A percentile compares a stretch with the other conserved stretches of the same genome.
Conservation (phyloP, 2,113 vertebrate species). For the Sphaerodactylus townsendi region DNA sequence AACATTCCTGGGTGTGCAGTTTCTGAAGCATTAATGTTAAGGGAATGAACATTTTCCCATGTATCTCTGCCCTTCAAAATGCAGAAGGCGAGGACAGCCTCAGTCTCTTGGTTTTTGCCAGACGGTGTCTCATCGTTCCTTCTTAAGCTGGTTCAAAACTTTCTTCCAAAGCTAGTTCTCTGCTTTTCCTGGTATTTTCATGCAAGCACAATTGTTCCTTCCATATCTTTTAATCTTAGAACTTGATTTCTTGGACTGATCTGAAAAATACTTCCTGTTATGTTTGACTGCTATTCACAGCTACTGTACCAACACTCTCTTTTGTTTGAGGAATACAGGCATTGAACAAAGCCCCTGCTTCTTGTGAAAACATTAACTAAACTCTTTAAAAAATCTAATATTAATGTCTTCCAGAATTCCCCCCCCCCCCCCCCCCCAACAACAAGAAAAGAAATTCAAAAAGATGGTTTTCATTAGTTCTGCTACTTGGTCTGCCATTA, state of each 20-base stretch:
- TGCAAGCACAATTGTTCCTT: background rate
- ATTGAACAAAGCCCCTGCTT: background rate
- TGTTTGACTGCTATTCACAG: background rate
- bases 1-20: background rate
- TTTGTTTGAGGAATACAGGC: background rate
- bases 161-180: background rate
- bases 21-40: background rate
- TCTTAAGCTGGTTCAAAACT: too few species aligned
- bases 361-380: background rate
- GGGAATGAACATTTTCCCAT: background rate
- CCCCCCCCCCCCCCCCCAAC: too few species aligned
- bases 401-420: slow-evolving; percentile 10
- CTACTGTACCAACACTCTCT: slow-evolving; percentile 9
- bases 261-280: too few species aligned
- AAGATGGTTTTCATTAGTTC: slow-evolving; percentile 38
- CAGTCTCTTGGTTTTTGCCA: too few species aligned
- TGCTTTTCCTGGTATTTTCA: background rate
- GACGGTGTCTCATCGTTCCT: too few species aligned
- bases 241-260: background rate
- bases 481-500: slow-evolving; percentile 30
- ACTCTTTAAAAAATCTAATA: background rate
- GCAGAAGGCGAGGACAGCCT: too few species aligned
- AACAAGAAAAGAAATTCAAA: background rate
- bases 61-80: too few species aligned
- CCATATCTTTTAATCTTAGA: too few species aligned